phyloP scores from a whole-genome alignment of 2,888 invertebrate species.

The Chromoteleia sp. region DNA sequence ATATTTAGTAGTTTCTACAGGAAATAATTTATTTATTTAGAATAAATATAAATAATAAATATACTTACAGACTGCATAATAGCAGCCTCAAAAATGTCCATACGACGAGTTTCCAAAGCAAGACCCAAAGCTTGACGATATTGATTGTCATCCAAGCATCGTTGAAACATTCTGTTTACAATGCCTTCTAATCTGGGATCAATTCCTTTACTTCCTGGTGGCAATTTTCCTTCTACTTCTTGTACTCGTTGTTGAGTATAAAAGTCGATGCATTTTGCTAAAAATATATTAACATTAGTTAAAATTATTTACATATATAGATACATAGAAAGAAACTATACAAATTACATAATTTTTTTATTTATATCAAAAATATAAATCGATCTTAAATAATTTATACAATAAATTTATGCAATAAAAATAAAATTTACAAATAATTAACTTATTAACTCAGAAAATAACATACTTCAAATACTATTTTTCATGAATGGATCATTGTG shows the following conservation, averaged over 20 bases:
- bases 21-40: neutral
- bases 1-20: no score
- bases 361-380: no score
- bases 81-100: constrained; percentile 98
- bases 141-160: constrained; percentile 97
- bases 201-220: constrained; percentile 88
- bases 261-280: constrained; percentile 98
- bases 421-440: no score
- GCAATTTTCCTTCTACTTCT: constrained; percentile 89
- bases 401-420: no score
- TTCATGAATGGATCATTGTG: no score
- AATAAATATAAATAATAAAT: no score
- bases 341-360: neutral
- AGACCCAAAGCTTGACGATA: constrained; percentile 98
- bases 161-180: constrained; percentile 98
- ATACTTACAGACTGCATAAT: constrained; percentile 91
- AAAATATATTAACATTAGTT: constrained; percentile 70
- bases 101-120: constrained; percentile 97
- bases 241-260: constrained; percentile 95
- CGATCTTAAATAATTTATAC: no score
- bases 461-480: no score
- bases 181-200: constrained; percentile 95
- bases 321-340: neutral
- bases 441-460: no score
- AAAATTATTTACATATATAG: no score